Evolutionary conservation across 2,113 vertebrate species (phyloP), one percentile per base, ranked within the genome.

Genomic region (Tiliqua scincoides): DNA sequence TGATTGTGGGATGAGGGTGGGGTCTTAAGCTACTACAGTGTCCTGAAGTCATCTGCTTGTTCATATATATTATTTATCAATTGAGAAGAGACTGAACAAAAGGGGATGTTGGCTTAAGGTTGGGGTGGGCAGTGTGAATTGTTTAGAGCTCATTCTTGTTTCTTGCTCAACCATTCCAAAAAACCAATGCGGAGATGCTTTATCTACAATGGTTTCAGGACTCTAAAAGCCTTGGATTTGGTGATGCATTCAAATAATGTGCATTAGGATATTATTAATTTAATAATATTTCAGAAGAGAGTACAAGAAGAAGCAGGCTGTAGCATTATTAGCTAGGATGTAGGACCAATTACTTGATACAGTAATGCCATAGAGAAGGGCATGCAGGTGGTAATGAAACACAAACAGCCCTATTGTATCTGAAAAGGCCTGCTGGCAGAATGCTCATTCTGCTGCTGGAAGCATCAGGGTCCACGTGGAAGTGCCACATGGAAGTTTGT

Each of bases 21-120:
- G 0, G 0, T 79, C 54, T 74, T 61, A 70, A 79, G 30, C 54
- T 0, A 0, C 35, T 32, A 75, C 62, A 76, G 20, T 5, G 52
- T 0, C 0, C 72, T 82, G 81, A 23, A 75, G 80, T 81, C 6
- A 6, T n/a, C 8, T 5, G 23, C 40, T 12, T 75, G 7, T 82
- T 57, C 6, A 0, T 52, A 12, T 73, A 15, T 82, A 4, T 57
- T 65, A 10, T 25, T 14, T 59, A 1, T 59, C n/a, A 62, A 76
- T 17, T n/a, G 54, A 78, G 83, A 48, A 83, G 81, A 40, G 82
- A n/a, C 27, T 6, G 52, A 82, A 23, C 7, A 35, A 84, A 73
- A 20, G 8, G 5, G 3, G 3, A 27, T 23, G 18, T 73, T 82
- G 7, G 25, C 25, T 40, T 73, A 79, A 71, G 37, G 27, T 2